phyloP scores from a whole-genome alignment of 2,888 invertebrate species.

The Tachina lurida region DNA sequence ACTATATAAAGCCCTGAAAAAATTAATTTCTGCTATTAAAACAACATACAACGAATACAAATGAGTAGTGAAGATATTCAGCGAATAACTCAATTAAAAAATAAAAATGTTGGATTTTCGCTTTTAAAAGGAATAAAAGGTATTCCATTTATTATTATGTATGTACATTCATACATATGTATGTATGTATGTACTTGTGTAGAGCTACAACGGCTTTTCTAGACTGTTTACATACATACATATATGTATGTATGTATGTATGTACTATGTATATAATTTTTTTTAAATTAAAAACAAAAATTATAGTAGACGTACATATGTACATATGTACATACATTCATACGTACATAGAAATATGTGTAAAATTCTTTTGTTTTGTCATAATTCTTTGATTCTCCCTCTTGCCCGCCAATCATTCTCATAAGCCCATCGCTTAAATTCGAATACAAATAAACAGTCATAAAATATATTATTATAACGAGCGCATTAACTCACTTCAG shows the following conservation, averaged over 20 bases:
- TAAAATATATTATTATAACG: conserved; percentile 69
- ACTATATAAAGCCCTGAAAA: conserved; percentile 56
- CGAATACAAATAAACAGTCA: conserved; percentile 70
- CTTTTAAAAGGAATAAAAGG: too few relatives aligned
- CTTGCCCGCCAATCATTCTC: conserved; percentile 27
- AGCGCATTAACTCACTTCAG: conserved; percentile 73
- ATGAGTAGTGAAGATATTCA: conserved; percentile 44
- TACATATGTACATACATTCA: background rate
- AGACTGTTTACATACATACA: background rate
- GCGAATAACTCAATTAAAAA: conserved; percentile 34
- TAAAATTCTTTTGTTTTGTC: conserved; percentile 64
- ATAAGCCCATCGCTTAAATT: conserved; percentile 58
- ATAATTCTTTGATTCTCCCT: conserved; percentile 35
- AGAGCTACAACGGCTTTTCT: background rate
- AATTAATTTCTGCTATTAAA: conserved; percentile 58
- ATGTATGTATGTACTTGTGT: background rate
- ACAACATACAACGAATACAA: conserved; percentile 60
- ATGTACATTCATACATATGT: background rate
- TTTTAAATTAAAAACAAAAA: background rate
- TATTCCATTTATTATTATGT: background rate
- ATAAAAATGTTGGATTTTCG: conserved; percentile 19
- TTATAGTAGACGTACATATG: background rate
- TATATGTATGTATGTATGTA: background rate
- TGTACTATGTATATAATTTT: background rate
- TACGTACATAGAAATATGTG: conserved; percentile 42